phyloP scores from a whole-genome alignment of 2,888 invertebrate genomes.

The Netelia virgata region DNA sequence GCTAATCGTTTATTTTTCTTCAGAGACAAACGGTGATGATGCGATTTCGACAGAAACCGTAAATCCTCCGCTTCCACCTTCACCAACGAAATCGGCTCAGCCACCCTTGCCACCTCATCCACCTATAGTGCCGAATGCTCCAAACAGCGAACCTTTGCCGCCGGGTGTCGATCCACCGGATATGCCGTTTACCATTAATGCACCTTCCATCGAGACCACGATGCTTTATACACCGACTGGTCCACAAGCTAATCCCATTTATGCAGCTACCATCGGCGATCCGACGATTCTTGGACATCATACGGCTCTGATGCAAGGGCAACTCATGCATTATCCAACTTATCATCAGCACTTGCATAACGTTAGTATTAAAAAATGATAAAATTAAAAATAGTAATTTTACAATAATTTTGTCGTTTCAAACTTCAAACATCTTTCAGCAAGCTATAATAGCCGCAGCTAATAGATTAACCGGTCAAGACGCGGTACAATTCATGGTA shows the following conservation, averaged over 20 bases:
- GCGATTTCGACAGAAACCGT: conserved; percentile 49
- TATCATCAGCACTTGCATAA: conserved; percentile 82
- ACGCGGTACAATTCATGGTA: conserved; percentile 80
- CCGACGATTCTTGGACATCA: conserved; percentile 78
- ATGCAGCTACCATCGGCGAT: conserved; percentile 80
- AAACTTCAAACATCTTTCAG: conserved; percentile 66
- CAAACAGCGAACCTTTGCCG: conserved; percentile 85
- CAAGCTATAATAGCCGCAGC: conserved; percentile 81
- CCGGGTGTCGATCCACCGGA: conserved; percentile 86
- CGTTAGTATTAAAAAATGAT: conserved; percentile 71
- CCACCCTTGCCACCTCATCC: conserved; percentile 73
- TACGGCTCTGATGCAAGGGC: conserved; percentile 81
- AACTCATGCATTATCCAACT: conserved; percentile 82
- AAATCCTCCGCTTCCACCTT: conserved; percentile 74
- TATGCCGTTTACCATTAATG: conserved; percentile 79
- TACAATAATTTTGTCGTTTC: not conserved
- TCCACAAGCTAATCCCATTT: conserved; percentile 79
- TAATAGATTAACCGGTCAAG: conserved; percentile 79
- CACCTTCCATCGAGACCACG: conserved; percentile 78
- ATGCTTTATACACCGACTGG: conserved; percentile 78
- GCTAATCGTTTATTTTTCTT: not conserved
- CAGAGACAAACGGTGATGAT: conserved; percentile 55
- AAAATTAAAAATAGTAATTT: conserved; percentile 2
- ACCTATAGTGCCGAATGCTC: conserved; percentile 70
- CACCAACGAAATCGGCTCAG: conserved; percentile 73